Conservation (phyloP, 2,888 invertebrate species). For the Torymus tubicola region DNA sequence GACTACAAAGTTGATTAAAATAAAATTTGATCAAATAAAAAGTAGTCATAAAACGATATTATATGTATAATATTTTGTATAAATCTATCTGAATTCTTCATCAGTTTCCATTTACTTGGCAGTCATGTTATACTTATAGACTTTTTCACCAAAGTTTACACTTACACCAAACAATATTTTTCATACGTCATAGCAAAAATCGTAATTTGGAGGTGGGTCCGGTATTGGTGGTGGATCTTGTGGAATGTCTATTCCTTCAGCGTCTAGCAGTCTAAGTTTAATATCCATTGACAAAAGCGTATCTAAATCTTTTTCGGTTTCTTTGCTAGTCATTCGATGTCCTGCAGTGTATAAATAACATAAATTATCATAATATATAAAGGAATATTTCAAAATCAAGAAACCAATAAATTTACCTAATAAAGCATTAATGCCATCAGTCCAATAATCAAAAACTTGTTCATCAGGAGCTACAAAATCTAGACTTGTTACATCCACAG, state of each 20-base stretch:
- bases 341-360: constrained; percentile 75
- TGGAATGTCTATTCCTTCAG: constrained; percentile 96
- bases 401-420: constrained; percentile 77
- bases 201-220: constrained; percentile 94
- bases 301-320: constrained; percentile 92
- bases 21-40: constrained; percentile 32
- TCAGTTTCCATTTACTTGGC: constrained; percentile 1
- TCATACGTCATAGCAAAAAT: constrained; percentile 83
- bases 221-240: constrained; percentile 95
- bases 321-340: constrained; percentile 92
- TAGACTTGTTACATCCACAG: constrained; percentile 87
- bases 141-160: neutral
- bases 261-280: constrained; percentile 93
- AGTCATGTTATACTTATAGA: constrained; percentile 2
- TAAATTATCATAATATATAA: constrained; percentile 19
- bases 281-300: constrained; percentile 97
- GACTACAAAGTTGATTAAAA: constrained; percentile 19
- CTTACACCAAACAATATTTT: constrained; percentile 15
- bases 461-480: constrained; percentile 97
- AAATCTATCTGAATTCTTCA: constrained; percentile 9
- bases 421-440: constrained; percentile 95
- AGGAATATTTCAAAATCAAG: neutral
- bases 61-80: constrained; percentile 6
- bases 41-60: neutral
- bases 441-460: constrained; percentile 93